These are phyloP conservation scores for Amphiduros pacificus DNA, from an alignment of 2,888 invertebrate genomes.

Conservation along the genomic window DNA sequence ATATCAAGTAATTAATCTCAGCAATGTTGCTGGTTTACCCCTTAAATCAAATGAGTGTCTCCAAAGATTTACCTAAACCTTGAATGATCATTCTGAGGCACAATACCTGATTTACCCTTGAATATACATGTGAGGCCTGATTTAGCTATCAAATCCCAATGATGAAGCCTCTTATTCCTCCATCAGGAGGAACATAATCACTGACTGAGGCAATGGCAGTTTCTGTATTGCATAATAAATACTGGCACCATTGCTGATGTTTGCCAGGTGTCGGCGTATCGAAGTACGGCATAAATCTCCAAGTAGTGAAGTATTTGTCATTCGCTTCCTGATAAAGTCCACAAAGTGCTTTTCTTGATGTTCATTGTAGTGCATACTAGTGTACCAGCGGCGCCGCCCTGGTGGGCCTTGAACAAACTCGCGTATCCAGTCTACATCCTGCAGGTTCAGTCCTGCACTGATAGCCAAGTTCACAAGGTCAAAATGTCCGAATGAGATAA, in stretches of 20 bases:
- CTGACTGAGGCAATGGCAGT: slow-evolving; percentile 4
- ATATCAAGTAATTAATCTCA: too few relatives aligned
- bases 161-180: slow-evolving; percentile 3
- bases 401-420: slow-evolving; percentile 7
- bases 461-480: slow-evolving; percentile 1
- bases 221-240: slow-evolving; percentile 11
- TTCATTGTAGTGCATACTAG: slow-evolving; percentile 1
- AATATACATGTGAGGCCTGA: too few relatives aligned
- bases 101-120: too few relatives aligned
- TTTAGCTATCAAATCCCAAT: too few relatives aligned
- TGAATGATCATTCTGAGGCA: too few relatives aligned
- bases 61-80: too few relatives aligned
- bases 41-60: too few relatives aligned
- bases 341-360: not conserved
- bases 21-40: too few relatives aligned
- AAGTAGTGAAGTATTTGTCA: not conserved
- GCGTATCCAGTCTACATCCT: slow-evolving; percentile 1
- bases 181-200: slow-evolving; percentile 5
- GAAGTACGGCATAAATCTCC: slow-evolving; percentile 1
- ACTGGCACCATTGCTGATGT: slow-evolving; percentile 7
- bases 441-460: slow-evolving; percentile 1
- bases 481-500: not conserved
- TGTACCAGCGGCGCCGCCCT: slow-evolving; percentile 11
- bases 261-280: not conserved
- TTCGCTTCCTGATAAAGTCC: not conserved